phyloP scores from a whole-genome alignment of 2,888 invertebrate species.

The Choristoneura rosaceana region DNA sequence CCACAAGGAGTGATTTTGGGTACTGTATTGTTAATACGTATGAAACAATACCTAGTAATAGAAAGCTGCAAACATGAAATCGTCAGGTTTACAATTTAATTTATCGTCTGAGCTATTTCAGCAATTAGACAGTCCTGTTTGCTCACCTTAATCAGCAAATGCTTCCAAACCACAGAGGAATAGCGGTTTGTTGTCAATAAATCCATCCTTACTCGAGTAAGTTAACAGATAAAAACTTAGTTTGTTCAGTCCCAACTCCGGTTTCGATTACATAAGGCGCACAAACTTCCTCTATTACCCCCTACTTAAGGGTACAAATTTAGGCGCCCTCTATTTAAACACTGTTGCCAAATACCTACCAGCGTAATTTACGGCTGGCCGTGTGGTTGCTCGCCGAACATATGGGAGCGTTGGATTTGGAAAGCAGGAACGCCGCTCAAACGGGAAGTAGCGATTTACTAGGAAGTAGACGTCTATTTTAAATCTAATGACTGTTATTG shows the following conservation, averaged over 20 bases:
- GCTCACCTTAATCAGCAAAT: constrained; percentile 27
- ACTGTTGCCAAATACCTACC: constrained; percentile 70
- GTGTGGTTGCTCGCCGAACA: constrained; percentile 65
- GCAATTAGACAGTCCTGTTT: background rate
- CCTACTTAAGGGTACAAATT: constrained; percentile 73
- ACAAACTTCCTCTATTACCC: constrained; percentile 73
- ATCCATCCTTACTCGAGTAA: constrained; percentile 64
- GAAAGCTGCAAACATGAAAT: background rate
- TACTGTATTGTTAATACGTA: no score
- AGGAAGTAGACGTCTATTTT: background rate
- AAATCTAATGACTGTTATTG: background rate
- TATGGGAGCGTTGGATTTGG: constrained; percentile 52
- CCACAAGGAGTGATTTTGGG: no score
- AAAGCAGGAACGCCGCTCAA: constrained; percentile 37
- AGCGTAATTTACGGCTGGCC: constrained; percentile 69
- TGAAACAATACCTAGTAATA: background rate
- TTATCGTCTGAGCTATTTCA: background rate
- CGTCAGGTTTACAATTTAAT: background rate
- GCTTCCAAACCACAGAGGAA: constrained; percentile 37
- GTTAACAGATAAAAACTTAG: constrained; percentile 76
- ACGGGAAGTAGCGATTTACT: constrained; percentile 12
- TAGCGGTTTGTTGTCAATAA: constrained; percentile 65
- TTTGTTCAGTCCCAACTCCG: constrained; percentile 60
- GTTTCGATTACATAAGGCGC: constrained; percentile 73
- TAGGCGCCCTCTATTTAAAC: constrained; percentile 74